A percentile compares a stretch with the other conserved stretches of the same genome.
phyloP scores from a whole-genome alignment of 2,797 vertebrate species.

The Pseudochirops corinnae region DNA sequence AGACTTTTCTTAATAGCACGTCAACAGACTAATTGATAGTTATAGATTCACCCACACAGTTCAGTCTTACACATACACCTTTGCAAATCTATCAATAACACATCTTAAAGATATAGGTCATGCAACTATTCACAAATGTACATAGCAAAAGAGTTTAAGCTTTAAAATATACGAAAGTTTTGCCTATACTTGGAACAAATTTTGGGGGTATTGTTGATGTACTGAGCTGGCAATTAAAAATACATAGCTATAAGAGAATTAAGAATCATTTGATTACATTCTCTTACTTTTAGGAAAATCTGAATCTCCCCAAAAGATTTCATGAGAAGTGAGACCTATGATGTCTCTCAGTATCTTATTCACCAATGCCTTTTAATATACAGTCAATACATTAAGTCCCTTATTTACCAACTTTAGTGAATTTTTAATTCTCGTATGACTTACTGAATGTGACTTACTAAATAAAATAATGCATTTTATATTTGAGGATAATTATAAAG shows the following conservation, averaged over 20 bases:
- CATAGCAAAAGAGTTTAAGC: background rate
- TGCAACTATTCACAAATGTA: background rate
- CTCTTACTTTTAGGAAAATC: background rate
- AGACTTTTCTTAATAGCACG: background rate
- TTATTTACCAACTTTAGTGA: background rate
- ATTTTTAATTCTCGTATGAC: background rate
- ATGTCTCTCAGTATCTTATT: background rate
- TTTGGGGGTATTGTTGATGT: background rate
- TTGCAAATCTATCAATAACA: background rate
- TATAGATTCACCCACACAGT: background rate
- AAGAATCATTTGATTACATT: background rate
- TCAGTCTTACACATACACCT: background rate
- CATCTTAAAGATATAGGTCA: background rate
- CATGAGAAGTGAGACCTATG: background rate
- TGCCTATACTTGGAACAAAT: background rate
- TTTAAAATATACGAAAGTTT: background rate
- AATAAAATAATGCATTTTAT: background rate
- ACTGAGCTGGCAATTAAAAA: background rate
- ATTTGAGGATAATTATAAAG: background rate
- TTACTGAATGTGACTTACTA: background rate
- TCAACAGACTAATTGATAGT: background rate
- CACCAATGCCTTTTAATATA: background rate
- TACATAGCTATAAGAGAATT: background rate
- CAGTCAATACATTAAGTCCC: background rate
- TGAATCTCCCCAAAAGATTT: background rate